Percentiles rank a stretch among this genome's conserved stretches.
phyloP scores from a whole-genome alignment of 1,140 invertebrate species.

The Pseudomyrmex gracilis region DNA sequence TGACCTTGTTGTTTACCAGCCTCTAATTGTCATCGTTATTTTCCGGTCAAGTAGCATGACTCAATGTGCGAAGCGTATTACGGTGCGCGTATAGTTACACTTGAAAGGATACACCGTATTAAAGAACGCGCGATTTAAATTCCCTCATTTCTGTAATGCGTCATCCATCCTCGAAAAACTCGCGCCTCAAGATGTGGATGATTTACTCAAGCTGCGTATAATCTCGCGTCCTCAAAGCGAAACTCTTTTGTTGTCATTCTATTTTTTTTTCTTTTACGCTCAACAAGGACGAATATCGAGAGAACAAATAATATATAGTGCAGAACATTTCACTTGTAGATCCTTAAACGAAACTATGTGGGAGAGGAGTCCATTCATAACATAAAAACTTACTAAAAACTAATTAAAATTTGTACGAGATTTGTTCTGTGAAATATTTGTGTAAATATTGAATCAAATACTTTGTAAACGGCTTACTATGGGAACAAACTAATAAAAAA shows the following conservation, averaged over 20 bases:
- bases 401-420: too few species aligned
- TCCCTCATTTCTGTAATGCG: constrained; percentile 14
- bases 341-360: too few species aligned
- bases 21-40: constrained; percentile 73
- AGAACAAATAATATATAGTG: not conserved
- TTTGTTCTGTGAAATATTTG: too few species aligned
- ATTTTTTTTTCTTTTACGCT: not conserved
- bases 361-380: too few species aligned
- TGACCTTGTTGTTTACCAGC: constrained; percentile 68
- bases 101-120: constrained; percentile 34
- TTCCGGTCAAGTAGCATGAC: constrained; percentile 65
- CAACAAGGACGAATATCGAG: not conserved
- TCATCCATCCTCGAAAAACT: constrained; percentile 12
- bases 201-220: too few species aligned
- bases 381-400: too few species aligned
- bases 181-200: not conserved
- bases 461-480: too few species aligned
- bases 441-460: too few species aligned
- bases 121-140: constrained; percentile 27
- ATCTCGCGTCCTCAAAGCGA: not conserved
- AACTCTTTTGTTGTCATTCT: not conserved
- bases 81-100: not conserved
- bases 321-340: not conserved
- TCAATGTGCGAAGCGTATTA: constrained; percentile 54
- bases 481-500: too few species aligned